Base-by-base conservation (phyloP, 2,797 vertebrate genomes). In the Carapus acus region DNA sequence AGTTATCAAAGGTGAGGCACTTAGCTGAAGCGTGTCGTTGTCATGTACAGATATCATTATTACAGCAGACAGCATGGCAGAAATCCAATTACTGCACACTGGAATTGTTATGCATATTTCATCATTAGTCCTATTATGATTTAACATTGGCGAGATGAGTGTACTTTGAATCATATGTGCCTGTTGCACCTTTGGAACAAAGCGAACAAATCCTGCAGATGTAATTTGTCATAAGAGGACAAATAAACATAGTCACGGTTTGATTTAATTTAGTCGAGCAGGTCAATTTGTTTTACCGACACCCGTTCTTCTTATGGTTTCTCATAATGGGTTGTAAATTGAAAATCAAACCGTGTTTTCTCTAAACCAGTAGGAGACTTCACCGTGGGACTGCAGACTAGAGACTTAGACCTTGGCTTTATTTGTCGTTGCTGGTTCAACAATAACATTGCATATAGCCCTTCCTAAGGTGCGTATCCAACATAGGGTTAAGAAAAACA, bases 51-150 rank as follows among this genome's bases (percentile, higher is more conserved):
- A 69, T 37, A 21, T 63, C 48, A 37, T 57, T 39, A 42, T 62
- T 73, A 9, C 23, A 52, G 43, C 57, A 33, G 49, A 61, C 34
- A 38, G n/a, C 16, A 20, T 11, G 21, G 19, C 50, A 34, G 15
- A 42, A 47, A 34, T 37, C 58, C 62, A 64, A 81, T 79, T 78
- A 77, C 68, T 22, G 50, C 5, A 4, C 6, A 2, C 15, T 48
- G 2, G 13, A 33, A 18, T 56, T 64, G 64, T 49, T 56, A 52
- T 52, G 43, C 54, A 34, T 44, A 15, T 31, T 16, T 44, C 61
- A 58, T 58, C 12, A 57, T 62, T 17, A 7, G 11, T 8, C 31
- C 11, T 9, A 46, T 65, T 5, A n/a, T n/a, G n/a, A n/a, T n/a
- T n/a, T n/a, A n/a, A n/a, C n/a, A n/a, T n/a, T n/a, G n/a, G n/a